Evolutionary conservation across 2,113 vertebrate genomes (phyloP).

Genomic region (Calonectris borealis): DNA sequence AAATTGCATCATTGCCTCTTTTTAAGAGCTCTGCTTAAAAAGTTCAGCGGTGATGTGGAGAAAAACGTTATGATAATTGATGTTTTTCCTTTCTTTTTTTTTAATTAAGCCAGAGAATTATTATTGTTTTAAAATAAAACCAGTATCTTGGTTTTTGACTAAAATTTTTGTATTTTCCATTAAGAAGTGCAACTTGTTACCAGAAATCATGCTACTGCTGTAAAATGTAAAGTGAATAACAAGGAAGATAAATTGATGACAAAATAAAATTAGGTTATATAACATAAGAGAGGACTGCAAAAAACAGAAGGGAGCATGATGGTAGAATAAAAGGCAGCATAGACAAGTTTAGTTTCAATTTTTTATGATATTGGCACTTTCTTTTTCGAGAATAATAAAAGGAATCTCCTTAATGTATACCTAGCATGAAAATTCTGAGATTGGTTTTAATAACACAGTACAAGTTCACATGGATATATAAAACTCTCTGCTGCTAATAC

Average conservation of each 20-base stretch:
- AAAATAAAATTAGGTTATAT: background rate
- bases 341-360: background rate
- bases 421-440: background rate
- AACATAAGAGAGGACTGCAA: background rate
- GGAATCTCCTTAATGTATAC: background rate
- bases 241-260: background rate
- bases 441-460: background rate
- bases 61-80: background rate
- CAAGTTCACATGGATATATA: background rate
- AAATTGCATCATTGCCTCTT: background rate
- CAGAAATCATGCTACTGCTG: background rate
- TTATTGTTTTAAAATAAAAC: background rate
- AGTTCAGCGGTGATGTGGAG: background rate
- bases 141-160: background rate
- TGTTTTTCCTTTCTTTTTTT: background rate
- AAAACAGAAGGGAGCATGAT: background rate
- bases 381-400: background rate
- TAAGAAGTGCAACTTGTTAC: background rate
- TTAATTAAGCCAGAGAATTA: background rate
- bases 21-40: background rate
- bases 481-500: background rate
- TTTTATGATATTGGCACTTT: background rate
- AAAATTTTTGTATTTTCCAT: background rate
- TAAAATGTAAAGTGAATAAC: background rate
- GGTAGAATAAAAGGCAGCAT: background rate